Evolutionary conservation across 2,797 vertebrate genomes (phyloP).

Genomic region (Lepidocolaptes lacrymiger): DNA sequence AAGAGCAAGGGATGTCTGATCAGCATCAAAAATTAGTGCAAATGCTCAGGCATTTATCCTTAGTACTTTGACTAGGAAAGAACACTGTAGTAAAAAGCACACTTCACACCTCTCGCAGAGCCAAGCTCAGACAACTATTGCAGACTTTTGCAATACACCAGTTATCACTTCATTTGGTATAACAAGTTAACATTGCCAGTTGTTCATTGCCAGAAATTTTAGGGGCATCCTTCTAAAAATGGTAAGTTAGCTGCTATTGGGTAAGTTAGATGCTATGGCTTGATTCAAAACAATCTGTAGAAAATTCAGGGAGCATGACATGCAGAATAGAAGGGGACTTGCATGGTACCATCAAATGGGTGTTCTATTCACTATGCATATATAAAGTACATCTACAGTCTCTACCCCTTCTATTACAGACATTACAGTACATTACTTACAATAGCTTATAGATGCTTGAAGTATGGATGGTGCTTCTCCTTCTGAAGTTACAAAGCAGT

Average conservation of each 20-base stretch:
- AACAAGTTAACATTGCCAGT: not conserved
- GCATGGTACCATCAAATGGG: not conserved
- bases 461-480: not conserved
- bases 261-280: not conserved
- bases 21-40: not conserved
- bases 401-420: not conserved
- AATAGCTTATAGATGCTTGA: not conserved
- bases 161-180: not conserved
- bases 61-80: not conserved
- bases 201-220: not conserved
- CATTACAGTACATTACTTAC: not conserved
- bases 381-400: not conserved
- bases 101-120: not conserved
- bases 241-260: not conserved
- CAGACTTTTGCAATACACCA: not conserved
- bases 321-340: not conserved
- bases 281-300: not conserved
- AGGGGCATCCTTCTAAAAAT: not conserved
- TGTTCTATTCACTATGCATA: not conserved
- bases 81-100: not conserved
- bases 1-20: not conserved
- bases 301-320: not conserved
- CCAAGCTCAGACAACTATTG: not conserved
- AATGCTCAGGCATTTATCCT: not conserved
- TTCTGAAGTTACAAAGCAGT: not conserved